These are phyloP conservation scores for Julus scandinavius DNA, from an alignment of 2,888 invertebrate genomes.

Conservation along the genomic window DNA sequence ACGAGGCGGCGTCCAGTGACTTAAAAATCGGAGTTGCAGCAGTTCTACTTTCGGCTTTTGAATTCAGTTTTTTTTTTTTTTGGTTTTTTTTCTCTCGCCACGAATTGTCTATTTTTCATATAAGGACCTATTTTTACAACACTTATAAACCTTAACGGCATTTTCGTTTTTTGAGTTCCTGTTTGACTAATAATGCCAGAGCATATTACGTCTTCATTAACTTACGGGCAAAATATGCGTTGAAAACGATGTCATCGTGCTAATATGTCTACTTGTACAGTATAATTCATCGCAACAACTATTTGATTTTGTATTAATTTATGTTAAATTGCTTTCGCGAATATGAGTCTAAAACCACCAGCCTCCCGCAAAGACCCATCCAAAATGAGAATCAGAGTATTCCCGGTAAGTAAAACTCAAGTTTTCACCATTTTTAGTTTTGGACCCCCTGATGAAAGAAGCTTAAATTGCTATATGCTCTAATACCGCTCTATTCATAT, in stretches of 20 bases:
- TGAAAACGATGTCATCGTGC: constrained; percentile 29
- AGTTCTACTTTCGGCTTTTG: constrained; percentile 34
- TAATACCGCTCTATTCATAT: background rate
- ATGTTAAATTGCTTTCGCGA: constrained; percentile 28
- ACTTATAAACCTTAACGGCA: background rate
- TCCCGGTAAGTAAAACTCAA: constrained; percentile 82
- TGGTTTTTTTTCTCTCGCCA: background rate
- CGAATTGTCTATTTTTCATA: constrained; percentile 17
- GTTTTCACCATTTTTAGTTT: background rate
- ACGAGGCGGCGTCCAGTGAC: background rate
- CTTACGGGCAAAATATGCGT: background rate
- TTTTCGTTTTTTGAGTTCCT: background rate
- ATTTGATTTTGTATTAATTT: constrained; percentile 34
- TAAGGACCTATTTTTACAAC: background rate
- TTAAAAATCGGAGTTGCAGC: background rate
- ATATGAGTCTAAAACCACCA: constrained; percentile 54
- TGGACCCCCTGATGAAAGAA: background rate
- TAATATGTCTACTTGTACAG: constrained; percentile 22
- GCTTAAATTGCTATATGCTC: too few species aligned
- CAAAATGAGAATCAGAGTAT: constrained; percentile 98
- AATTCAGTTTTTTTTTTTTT: constrained; percentile 10
- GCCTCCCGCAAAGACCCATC: constrained; percentile 52
- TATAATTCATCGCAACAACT: background rate
- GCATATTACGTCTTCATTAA: background rate
- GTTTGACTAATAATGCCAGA: background rate